These are phyloP conservation scores for Zeuzera pyrina DNA, from an alignment of 2,888 invertebrate genomes.

Conservation along the genomic window DNA sequence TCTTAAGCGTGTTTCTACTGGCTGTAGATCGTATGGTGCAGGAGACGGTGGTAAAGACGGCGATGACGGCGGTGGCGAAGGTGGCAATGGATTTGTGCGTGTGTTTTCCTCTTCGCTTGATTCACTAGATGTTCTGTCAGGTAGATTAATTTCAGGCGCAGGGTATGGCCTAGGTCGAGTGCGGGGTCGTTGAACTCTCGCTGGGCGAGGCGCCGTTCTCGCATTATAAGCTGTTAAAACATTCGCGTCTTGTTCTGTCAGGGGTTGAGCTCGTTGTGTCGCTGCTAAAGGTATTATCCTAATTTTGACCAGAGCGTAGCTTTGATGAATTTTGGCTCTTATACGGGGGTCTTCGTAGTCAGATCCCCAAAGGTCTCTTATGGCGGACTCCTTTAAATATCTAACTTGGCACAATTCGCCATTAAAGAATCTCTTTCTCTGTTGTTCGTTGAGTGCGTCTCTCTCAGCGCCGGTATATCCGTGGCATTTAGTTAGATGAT, in stretches of 20 bases:
- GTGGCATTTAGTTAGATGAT: constrained; percentile 66
- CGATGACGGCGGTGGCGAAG: constrained; percentile 60
- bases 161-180: constrained; percentile 53
- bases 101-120: constrained; percentile 66
- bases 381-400: constrained; percentile 65
- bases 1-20: constrained; percentile 55
- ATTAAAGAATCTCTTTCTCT: constrained; percentile 66
- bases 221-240: constrained; percentile 68
- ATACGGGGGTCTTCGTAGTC: constrained; percentile 66
- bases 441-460: constrained; percentile 64
- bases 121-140: constrained; percentile 55
- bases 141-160: constrained; percentile 39
- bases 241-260: constrained; percentile 68
- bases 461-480: constrained; percentile 63
- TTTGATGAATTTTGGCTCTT: constrained; percentile 64
- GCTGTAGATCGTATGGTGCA: constrained; percentile 57
- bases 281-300: constrained; percentile 65
- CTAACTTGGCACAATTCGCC: constrained; percentile 69
- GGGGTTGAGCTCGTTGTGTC: constrained; percentile 54
- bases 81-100: constrained; percentile 46
- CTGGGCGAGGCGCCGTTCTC: constrained; percentile 59
- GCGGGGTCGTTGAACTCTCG: constrained; percentile 46
- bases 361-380: constrained; percentile 65
- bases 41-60: constrained; percentile 61
- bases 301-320: constrained; percentile 63